Base-by-base conservation (phyloP, 1,140 invertebrate species). In the Aphelenchoides avenae region DNA sequence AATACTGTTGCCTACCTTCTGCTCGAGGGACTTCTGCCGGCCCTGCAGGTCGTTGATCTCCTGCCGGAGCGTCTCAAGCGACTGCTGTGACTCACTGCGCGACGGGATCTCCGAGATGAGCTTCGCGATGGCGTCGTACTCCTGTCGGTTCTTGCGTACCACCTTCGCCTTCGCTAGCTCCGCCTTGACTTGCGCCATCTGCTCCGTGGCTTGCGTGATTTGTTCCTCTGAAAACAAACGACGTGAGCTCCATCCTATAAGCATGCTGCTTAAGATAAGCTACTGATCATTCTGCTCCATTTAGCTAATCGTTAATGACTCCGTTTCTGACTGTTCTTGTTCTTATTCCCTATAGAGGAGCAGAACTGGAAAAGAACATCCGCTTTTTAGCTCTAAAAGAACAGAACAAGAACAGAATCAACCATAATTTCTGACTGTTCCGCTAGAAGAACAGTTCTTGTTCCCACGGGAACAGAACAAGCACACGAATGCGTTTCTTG, bases 91-190 rank as follows among this genome's bases (percentile, higher is more conserved):
- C 6, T 66, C 64, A 13, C n/a, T 24, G 42, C 66, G 36, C 22
- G 30, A 54, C 11, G 64, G 64, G 27, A 64, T 61, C 41, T 70
- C 64, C 41, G 64, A 52, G 27, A 66, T 66, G 31, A 47, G 22
- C 47, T 65, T 64, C 5, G 64, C 64, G 15, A 68, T 20, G 22
- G 27, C 22, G 24, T 66, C 64, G 49, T 66, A 66, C 48, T 66
- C 66, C 27, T 70, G 66, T 41, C 48, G 33, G 48, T 66, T 66
- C 24, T 70, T 68, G 15, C 59, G 64, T 27, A 66, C 46, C 29
- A 34, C n/a, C 34, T 69, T 61, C 5, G 64, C 66, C 20, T 68
- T 34, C 11, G 42, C 41, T 9, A 66, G 33, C 29, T 66, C 68
- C 36, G 57, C 36, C 44, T 66, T 66, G 22, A 69, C 53, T 7